Conservation (phyloP, 1,140 invertebrate genomes). For the Drosophila malerkotliana region DNA sequence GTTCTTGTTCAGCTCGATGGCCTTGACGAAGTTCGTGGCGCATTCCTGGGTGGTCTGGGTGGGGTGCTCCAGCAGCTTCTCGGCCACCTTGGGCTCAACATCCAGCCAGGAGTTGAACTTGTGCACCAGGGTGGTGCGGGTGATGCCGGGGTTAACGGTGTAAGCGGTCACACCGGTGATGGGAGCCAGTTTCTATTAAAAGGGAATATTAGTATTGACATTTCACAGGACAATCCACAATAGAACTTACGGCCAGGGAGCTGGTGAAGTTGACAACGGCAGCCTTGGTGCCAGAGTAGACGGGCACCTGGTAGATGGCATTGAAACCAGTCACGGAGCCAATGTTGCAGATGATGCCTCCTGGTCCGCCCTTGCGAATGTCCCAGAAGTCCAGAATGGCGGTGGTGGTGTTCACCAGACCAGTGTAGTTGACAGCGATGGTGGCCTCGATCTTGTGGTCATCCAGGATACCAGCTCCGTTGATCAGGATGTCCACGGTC, state of each 20-base stretch:
- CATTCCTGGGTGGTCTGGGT: constrained; percentile 56
- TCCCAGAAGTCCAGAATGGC: constrained; percentile 84
- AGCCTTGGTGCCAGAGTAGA: constrained; percentile 85
- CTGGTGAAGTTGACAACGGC: constrained; percentile 84
- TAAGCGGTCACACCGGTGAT: constrained; percentile 69
- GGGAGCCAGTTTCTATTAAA: constrained; percentile 47
- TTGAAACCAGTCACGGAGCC: constrained; percentile 86
- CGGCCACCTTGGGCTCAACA: constrained; percentile 64
- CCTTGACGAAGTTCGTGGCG: constrained; percentile 74
- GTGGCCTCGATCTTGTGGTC: constrained; percentile 75
- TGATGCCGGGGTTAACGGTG: constrained; percentile 72
- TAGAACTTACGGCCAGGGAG: constrained; percentile 70
- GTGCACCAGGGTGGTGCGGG: constrained; percentile 60
- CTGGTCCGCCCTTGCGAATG: constrained; percentile 86
- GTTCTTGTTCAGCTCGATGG: constrained; percentile 72
- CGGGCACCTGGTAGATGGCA: constrained; percentile 77
- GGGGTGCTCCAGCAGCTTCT: constrained; percentile 58
- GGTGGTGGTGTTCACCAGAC: constrained; percentile 74
- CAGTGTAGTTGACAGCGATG: constrained; percentile 79
- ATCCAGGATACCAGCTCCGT: constrained; percentile 76
- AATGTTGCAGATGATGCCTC: constrained; percentile 88
- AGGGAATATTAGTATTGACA: neutral
- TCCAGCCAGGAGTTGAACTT: constrained; percentile 76
- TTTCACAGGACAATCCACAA: neutral
- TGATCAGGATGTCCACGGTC: constrained; percentile 75